Conservation (phyloP, 2,113 vertebrate species). For the Pterocles gutturalis region DNA sequence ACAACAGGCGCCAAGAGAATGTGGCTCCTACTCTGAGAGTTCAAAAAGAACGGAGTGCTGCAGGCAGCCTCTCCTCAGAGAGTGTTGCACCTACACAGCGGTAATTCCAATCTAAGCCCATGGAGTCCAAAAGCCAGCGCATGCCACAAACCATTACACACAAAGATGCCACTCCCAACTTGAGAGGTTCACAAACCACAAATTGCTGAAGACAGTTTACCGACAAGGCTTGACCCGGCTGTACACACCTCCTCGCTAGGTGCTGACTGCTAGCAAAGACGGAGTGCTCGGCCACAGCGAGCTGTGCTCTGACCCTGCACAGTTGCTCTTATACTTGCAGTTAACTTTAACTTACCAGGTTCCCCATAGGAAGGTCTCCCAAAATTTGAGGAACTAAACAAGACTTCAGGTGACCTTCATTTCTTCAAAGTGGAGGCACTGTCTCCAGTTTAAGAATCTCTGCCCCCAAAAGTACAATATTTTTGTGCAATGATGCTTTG, state of each 20-base stretch:
- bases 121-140: not conserved
- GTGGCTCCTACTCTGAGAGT: fast-evolving
- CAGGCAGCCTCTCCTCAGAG: not conserved
- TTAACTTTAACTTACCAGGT: not conserved
- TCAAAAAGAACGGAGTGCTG: not conserved
- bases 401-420: not conserved
- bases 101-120: not conserved
- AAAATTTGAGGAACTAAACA: not conserved
- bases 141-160: not conserved
- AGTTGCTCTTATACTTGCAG: not conserved
- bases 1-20: not conserved
- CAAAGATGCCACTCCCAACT: not conserved
- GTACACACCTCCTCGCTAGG: not conserved
- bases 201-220: not conserved
- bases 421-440: not conserved
- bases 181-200: not conserved
- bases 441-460: not conserved
- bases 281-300: not conserved
- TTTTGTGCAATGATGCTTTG: not conserved
- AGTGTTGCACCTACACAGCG: fast-evolving
- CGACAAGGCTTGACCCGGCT: fast-evolving
- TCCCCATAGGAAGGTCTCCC: not conserved
- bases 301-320: not conserved
- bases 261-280: not conserved
- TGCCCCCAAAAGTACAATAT: not conserved